These are phyloP conservation scores for Sebastes taczanowskii DNA, from an alignment of 2,797 vertebrate genomes.

Conservation along the genomic window DNA sequence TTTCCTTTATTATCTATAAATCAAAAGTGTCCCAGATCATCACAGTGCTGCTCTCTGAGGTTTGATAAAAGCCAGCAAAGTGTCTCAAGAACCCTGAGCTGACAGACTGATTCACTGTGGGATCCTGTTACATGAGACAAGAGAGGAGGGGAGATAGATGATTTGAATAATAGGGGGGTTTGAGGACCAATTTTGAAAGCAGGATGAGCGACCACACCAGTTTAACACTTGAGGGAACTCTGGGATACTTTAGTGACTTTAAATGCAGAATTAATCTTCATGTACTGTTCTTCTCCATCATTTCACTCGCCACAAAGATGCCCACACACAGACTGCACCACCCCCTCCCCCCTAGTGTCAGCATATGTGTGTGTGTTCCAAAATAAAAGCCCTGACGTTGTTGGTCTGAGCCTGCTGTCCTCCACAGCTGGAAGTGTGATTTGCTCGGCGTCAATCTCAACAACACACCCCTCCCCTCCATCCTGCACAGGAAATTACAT, in stretches of 20 bases:
- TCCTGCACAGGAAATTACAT: slow-evolving; percentile 70
- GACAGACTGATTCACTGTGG: slow-evolving; percentile 35
- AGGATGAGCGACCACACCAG: background rate
- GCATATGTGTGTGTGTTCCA: slow-evolving; percentile 45
- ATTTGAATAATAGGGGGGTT: background rate
- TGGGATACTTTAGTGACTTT: background rate
- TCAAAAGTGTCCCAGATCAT: slow-evolving; percentile 33
- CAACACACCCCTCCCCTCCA: slow-evolving; percentile 30
- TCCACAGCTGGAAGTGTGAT: slow-evolving; percentile 79
- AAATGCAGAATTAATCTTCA: background rate
- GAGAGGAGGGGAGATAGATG: background rate
- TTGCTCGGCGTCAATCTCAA: slow-evolving; percentile 58
- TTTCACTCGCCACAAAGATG: background rate
- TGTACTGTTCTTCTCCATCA: background rate
- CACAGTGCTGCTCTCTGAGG: background rate
- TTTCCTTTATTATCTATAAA: slow-evolving; percentile 29
- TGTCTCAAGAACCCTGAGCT: slow-evolving; percentile 20
- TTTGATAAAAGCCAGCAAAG: slow-evolving; percentile 46
- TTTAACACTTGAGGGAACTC: background rate
- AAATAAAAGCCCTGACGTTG: slow-evolving; percentile 54
- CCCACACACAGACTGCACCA: slow-evolving; percentile 18
- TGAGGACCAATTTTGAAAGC: background rate
- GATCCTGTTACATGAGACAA: slow-evolving; percentile 40
- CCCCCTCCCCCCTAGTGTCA: background rate
- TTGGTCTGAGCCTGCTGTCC: slow-evolving; percentile 36